Percentiles rank a stretch among this genome's conserved stretches.
phyloP scores from a whole-genome alignment of 30 jellyfish, hydroid and myxozoan genomes.

The Catostylus mosaicus region DNA sequence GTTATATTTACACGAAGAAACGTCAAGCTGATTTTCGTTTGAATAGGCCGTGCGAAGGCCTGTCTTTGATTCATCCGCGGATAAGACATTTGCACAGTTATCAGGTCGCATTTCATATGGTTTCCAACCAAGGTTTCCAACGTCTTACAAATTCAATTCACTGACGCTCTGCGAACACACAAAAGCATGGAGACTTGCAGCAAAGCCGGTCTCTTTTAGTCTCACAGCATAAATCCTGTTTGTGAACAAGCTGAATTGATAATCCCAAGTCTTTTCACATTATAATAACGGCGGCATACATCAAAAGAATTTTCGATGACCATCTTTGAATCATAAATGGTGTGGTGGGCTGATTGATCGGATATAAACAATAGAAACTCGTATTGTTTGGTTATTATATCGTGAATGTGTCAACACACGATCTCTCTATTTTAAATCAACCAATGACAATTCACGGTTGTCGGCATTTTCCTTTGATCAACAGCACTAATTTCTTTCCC shows the following conservation, averaged over 20 bases:
- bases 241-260: conserved; percentile 75
- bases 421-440: conserved; percentile 63
- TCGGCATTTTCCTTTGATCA: conserved; percentile 97
- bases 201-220: conserved; percentile 78
- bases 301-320: conserved; percentile 81
- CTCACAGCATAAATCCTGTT: conserved; percentile 76
- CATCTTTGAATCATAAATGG: conserved; percentile 85
- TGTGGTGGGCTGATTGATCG: conserved; percentile 87
- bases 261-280: conserved; percentile 88
- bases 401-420: conserved; percentile 95
- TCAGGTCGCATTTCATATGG: conserved; percentile 61
- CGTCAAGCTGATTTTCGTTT: conserved; percentile 53
- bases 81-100: conserved; percentile 60
- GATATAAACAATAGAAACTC: conserved; percentile 84
- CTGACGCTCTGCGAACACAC: conserved; percentile 71
- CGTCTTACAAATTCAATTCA: conserved; percentile 68
- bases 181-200: conserved; percentile 79
- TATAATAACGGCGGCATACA: conserved; percentile 86
- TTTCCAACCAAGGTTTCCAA: conserved; percentile 71
- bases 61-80: conserved; percentile 68
- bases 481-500: conserved; percentile 98
- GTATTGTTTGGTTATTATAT: conserved; percentile 89
- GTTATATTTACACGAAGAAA: conserved; percentile 16
- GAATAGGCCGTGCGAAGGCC: conserved; percentile 65
- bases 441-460: conserved; percentile 83